A percentile compares a stretch with the other conserved stretches of the same genome.
These are phyloP conservation scores for Scylla paramamosain DNA, from an alignment of 1,140 invertebrate species.

Conservation along the genomic window DNA sequence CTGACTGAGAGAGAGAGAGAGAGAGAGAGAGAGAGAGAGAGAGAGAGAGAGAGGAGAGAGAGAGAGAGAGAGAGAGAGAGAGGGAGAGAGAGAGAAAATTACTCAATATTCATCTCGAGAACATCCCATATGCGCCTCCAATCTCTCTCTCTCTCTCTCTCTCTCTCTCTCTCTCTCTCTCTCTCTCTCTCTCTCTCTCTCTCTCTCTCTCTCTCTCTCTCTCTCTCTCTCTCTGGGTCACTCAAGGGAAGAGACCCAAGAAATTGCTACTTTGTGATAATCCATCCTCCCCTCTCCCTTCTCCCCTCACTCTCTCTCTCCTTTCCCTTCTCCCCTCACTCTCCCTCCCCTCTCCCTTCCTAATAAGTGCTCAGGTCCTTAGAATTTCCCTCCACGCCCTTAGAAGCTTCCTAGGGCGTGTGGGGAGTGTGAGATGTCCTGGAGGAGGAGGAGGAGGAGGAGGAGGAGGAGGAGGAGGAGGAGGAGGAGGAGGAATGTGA, in stretches of 20 bases:
- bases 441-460: too few species aligned
- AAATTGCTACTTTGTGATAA: neutral
- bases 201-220: neutral
- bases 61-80: neutral
- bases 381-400: neutral
- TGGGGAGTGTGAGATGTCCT: too few species aligned
- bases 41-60: too few species aligned
- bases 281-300: neutral
- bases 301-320: neutral
- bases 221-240: neutral
- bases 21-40: too few species aligned
- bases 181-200: slow-evolving; percentile 24
- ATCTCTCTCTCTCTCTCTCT: neutral
- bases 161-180: neutral
- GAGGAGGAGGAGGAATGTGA: neutral
- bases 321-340: neutral
- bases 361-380: neutral
- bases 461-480: too few species aligned
- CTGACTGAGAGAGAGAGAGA: neutral
- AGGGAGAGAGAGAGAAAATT: neutral
- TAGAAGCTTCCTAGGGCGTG: neutral
- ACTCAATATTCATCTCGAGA: neutral
- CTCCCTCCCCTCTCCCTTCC: too few species aligned
- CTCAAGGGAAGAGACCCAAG: neutral
- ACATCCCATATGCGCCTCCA: neutral